Evolutionary conservation across 64 coral and sea anemone genomes (phyloP).

Genomic region (Astreopora myriophthalma): DNA sequence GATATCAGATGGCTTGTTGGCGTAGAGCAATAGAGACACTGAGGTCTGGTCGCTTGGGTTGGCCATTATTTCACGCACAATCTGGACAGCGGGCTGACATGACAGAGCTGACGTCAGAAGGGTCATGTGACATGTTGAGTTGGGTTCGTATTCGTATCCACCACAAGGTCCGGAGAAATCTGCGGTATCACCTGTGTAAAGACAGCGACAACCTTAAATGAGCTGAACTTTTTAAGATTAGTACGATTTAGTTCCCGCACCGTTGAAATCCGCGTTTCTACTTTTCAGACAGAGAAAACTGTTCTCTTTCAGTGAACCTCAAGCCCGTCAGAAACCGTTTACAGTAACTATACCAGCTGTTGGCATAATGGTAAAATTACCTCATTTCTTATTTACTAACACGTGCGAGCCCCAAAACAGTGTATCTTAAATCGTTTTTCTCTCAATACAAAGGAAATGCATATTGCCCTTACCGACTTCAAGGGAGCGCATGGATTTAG

Average conservation of each 20-base stretch:
- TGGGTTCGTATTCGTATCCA: constrained; percentile 44
- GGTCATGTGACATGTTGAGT: constrained; percentile 26
- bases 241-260: neutral
- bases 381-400: too few species aligned
- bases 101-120: constrained; percentile 17
- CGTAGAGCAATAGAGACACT: neutral
- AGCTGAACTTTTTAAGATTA: neutral
- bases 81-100: constrained; percentile 38
- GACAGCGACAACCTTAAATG: neutral
- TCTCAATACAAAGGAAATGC: neutral
- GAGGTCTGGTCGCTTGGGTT: constrained; percentile 18
- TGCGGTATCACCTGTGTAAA: constrained; percentile 32
- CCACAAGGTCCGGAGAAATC: constrained; percentile 50
- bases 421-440: neutral
- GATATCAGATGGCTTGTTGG: constrained; percentile 23
- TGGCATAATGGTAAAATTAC: too few species aligned
- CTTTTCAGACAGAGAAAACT: neutral
- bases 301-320: too few species aligned
- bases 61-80: constrained; percentile 44
- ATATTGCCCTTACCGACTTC: constrained; percentile 29
- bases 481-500: constrained; percentile 40
- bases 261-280: too few species aligned
- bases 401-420: too few species aligned
- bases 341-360: too few species aligned
- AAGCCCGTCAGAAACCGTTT: too few species aligned